Evolutionary conservation across 2,113 vertebrate genomes (phyloP).

Genomic region (Ictalurus furcatus): DNA sequence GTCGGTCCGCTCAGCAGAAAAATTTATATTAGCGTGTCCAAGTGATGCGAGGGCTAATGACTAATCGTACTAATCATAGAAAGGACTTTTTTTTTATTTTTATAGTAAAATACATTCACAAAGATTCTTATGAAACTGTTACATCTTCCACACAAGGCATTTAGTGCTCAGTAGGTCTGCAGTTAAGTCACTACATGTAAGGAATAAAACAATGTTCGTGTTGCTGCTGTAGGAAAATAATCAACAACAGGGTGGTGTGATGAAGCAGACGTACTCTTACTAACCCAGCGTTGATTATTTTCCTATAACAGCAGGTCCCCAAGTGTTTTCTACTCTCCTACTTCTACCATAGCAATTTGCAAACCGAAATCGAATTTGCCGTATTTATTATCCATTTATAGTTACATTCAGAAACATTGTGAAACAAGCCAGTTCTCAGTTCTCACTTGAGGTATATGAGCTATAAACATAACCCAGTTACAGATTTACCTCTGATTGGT

Average conservation of each 20-base stretch:
- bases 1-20: too few relatives aligned
- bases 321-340: too few relatives aligned
- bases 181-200: neutral
- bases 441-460: neutral
- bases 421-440: neutral
- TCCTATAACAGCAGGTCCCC: neutral
- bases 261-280: neutral
- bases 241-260: neutral
- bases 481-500: neutral
- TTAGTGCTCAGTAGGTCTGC: neutral
- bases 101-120: neutral
- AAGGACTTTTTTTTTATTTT: too few relatives aligned
- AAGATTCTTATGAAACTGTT: too few relatives aligned
- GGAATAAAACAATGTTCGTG: neutral
- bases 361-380: neutral
- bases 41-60: neutral
- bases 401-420: neutral
- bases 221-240: constrained; percentile 1
- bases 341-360: too few relatives aligned
- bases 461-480: neutral
- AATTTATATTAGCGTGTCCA: neutral
- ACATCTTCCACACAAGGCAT: neutral
- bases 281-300: neutral
- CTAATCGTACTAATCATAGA: neutral
- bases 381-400: neutral